Base-by-base conservation (phyloP, 2,888 invertebrate genomes). In the Syrista parreyssii region DNA sequence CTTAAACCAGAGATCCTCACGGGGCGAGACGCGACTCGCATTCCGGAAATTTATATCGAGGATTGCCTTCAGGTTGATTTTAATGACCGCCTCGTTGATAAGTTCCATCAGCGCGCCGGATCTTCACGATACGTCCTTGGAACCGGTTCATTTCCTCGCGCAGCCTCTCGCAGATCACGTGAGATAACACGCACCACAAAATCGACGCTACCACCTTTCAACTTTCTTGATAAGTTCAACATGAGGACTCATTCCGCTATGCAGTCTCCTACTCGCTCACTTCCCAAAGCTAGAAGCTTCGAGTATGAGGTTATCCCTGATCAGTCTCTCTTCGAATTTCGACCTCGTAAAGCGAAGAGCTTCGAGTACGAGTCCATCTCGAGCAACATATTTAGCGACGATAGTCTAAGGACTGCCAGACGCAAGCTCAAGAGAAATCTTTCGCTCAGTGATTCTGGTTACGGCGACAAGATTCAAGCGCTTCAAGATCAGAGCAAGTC, bases 351-450 rank as follows among this genome's bases (percentile, higher is more conserved):
- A 32, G 89, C 89, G 33, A 88, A 88, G 82, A 91, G 90, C 82
- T 91, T 91, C 82, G 91, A 91, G 83, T 90, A 89, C 85, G 89
- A 90, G 80, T 89, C 86, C 74, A 84, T 90, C 9, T 88, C 91
- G 15, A 87, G 85, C 76, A 91, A 91, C 80, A 91, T 91, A 85
- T 91, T 91, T 84, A 91, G 91, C 85, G 91, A 91, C 85, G 91
- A 91, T 81, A 91, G 91, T 81, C 84, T 91, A 4, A 82, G 89
- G 76, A 91, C 91, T 31, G 91, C 91, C 68, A 81, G 91, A 74
- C 84, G 89, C 76, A 91, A 91, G 82, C 86, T 91, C 76, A 91
- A 91, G 83, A 86, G 88, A 75, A 91, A 90, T 78, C 82, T 91
- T 78, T 86, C 88, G 4, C 85, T 90, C 75, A 90, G 87, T 82